These are phyloP conservation scores for Melanerpes formicivorus DNA, from an alignment of 2,113 vertebrate genomes.

Conservation along the genomic window DNA sequence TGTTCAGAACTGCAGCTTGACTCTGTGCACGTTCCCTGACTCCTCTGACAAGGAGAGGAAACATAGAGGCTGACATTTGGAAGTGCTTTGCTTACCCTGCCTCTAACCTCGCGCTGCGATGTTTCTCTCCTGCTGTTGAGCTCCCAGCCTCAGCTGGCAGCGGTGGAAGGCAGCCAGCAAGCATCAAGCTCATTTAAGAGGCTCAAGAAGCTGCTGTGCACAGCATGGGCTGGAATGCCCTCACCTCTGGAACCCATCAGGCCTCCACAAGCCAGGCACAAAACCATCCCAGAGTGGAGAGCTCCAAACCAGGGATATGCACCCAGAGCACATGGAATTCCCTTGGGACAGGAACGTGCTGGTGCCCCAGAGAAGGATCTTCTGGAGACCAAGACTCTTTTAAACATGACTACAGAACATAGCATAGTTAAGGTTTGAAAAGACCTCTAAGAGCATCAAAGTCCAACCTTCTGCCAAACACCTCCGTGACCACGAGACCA, in stretches of 20 bases:
- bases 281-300: background rate
- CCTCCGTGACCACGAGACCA: no score
- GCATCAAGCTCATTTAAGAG: background rate
- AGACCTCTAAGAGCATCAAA: no score
- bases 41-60: constrained; percentile 30
- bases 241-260: background rate
- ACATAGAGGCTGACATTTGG: constrained; percentile 29
- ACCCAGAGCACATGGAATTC: fast-evolving
- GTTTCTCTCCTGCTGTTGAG: constrained; percentile 22
- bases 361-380: background rate
- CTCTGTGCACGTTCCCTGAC: background rate
- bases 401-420: no score
- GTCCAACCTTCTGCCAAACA: no score
- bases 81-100: constrained; percentile 9
- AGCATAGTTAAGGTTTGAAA: no score
- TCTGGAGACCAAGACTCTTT: background rate
- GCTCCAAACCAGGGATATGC: background rate
- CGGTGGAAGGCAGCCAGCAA: constrained; percentile 36
- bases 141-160: constrained; percentile 11
- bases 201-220: background rate
- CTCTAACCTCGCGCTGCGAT: background rate
- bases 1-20: constrained; percentile 22
- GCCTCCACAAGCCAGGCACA: background rate
- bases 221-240: background rate
- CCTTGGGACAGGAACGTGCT: fast-evolving